These are phyloP conservation scores for Epsilonema sp. DNA, from an alignment of 2,888 invertebrate species.

Conservation along the genomic window DNA sequence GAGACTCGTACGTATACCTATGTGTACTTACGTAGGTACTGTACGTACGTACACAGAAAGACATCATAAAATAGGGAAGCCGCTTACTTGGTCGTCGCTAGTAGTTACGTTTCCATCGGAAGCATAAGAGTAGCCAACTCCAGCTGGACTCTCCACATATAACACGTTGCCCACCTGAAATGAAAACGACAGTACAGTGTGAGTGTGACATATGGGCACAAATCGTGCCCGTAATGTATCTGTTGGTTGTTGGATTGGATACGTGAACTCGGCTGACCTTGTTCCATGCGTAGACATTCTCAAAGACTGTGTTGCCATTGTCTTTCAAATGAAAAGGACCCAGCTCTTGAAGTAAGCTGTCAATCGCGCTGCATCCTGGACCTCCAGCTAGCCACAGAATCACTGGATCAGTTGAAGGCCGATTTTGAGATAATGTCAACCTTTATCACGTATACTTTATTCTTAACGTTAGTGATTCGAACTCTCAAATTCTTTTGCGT, in stretches of 20 bases:
- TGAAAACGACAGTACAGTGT: no score
- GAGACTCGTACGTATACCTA: no score
- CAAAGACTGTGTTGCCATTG: conserved; percentile 8
- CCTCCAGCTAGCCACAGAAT: conserved; percentile 32
- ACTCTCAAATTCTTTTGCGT: no score
- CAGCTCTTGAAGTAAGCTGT: conserved; percentile 28
- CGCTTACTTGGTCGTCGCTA: conserved; percentile 14
- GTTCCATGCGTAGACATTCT: conserved; percentile 13
- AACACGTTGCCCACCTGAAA: conserved; percentile 32
- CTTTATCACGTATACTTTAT: no score
- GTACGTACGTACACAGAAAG: no score
- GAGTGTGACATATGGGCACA: no score
- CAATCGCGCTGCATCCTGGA: conserved; percentile 30
- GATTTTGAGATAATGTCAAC: conserved; percentile 27
- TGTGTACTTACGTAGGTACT: no score
- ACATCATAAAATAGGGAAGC: no score
- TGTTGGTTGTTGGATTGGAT: no score
- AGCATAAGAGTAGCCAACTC: conserved; percentile 35
- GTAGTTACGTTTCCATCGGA: conserved; percentile 24
- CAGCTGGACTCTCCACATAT: conserved; percentile 35
- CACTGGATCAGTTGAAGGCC: conserved; percentile 25
- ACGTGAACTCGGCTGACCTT: conserved; percentile 13
- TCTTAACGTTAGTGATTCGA: no score
- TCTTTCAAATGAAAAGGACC: conserved; percentile 23
- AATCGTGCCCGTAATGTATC: no score